A percentile compares a stretch with the other conserved stretches of the same genome.
Conservation (phyloP, 1,140 invertebrate genomes). For the Lucilia cuprina region DNA sequence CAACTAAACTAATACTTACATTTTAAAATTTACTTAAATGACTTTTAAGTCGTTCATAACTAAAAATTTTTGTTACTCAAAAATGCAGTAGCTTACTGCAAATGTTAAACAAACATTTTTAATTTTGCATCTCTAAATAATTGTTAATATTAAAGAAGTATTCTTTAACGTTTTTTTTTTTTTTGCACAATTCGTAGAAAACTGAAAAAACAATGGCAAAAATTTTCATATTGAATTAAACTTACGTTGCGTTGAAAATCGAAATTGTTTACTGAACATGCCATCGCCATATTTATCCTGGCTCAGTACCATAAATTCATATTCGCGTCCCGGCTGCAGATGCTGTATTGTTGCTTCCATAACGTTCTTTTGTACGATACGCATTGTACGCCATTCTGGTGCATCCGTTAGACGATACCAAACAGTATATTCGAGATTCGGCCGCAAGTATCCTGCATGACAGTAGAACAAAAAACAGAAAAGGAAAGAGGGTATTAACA, state of each 20-base stretch:
- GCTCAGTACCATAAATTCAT: constrained; percentile 91
- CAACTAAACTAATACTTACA: no score
- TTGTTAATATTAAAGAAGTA: background rate
- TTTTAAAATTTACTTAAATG: no score
- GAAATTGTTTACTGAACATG: constrained; percentile 85
- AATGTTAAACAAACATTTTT: background rate
- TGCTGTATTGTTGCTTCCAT: constrained; percentile 82
- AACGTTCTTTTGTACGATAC: constrained; percentile 71
- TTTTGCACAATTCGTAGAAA: no score
- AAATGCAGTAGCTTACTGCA: no score
- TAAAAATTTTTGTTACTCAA: no score
- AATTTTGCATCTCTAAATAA: background rate
- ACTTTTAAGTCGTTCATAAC: no score
- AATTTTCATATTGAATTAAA: background rate
- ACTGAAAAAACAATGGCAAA: no score
- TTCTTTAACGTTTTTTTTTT: background rate
- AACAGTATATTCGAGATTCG: constrained; percentile 83
- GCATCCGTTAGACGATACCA: constrained; percentile 79
- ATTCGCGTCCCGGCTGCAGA: constrained; percentile 77
- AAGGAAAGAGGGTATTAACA: background rate
- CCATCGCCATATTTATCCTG: constrained; percentile 87
- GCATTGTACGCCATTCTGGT: constrained; percentile 79
- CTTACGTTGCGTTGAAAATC: constrained; percentile 75
- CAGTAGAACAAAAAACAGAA: background rate
- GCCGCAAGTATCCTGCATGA: constrained; percentile 74